Evolutionary conservation across 2,113 vertebrate genomes (phyloP).

Genomic region (Spea bombifrons): DNA sequence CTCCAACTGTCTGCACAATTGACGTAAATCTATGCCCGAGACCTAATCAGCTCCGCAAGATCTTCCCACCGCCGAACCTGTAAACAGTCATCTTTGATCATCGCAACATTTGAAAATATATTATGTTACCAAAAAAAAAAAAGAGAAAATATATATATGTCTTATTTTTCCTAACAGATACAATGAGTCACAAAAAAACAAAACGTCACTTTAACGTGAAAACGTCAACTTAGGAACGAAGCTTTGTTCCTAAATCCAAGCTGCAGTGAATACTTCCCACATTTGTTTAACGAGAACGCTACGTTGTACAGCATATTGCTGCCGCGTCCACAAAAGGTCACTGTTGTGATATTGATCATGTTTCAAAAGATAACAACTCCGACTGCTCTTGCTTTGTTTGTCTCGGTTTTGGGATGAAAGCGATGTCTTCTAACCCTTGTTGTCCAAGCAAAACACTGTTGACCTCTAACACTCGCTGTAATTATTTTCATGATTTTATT

Average conservation of each 20-base stretch:
- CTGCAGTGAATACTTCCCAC: not conserved
- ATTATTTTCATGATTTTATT: no score
- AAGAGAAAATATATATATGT: not conserved
- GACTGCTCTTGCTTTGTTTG: not conserved
- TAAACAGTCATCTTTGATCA: slow-evolving; percentile 20
- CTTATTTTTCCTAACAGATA: not conserved
- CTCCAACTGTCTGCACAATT: slow-evolving; percentile 20
- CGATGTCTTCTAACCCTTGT: no score
- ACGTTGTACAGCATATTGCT: slow-evolving; percentile 1
- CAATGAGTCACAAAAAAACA: not conserved
- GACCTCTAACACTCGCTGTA: no score
- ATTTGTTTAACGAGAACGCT: slow-evolving; percentile 14
- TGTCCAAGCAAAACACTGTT: no score
- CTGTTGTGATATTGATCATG: slow-evolving; percentile 21
- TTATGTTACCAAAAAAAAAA: no score
- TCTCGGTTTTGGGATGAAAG: no score
- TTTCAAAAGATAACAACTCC: not conserved
- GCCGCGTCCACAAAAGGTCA: not conserved
- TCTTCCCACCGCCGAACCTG: not conserved
- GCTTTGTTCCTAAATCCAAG: no score
- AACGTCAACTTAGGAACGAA: not conserved
- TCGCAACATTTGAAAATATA: no score
- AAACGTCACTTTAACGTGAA: not conserved
- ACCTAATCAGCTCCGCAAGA: slow-evolving; percentile 41
- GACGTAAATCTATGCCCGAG: slow-evolving; percentile 19